Conservation (phyloP, 23 tunicate genomes). For the Corella eumyota region DNA sequence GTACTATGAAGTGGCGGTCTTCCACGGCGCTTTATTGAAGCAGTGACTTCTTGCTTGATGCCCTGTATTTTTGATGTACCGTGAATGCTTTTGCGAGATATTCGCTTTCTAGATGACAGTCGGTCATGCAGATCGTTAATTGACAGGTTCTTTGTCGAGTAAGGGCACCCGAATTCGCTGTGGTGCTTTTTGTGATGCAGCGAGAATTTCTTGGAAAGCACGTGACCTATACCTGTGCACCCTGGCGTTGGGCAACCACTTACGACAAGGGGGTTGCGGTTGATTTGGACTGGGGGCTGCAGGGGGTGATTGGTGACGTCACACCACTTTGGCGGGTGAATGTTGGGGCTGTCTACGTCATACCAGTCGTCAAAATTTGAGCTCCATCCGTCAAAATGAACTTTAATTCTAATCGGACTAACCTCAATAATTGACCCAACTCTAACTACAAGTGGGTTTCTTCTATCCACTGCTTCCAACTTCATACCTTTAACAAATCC, state of each 20-base stretch:
- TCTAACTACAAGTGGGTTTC: constrained; percentile 51
- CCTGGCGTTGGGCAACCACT: constrained; percentile 54
- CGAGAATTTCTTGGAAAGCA: constrained; percentile 16
- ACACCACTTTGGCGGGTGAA: constrained; percentile 67
- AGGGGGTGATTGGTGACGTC: constrained; percentile 33
- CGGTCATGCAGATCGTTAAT: constrained; percentile 10
- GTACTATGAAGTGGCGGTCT: background rate
- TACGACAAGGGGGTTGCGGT: background rate
- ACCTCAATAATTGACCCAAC: constrained; percentile 49
- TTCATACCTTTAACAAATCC: constrained; percentile 28
- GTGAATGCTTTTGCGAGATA: background rate
- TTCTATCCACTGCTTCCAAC: constrained; percentile 65
- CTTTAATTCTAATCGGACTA: constrained; percentile 22
- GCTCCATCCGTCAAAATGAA: constrained; percentile 80
- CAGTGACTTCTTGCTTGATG: background rate
- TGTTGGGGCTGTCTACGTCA: constrained; percentile 52
- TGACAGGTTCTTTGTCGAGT: constrained; percentile 46
- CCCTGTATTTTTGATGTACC: background rate
- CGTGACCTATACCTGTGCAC: constrained; percentile 64
- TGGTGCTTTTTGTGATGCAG: constrained; percentile 41
- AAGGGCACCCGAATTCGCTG: constrained; percentile 78
- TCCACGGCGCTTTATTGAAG: background rate
- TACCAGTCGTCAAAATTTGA: constrained; percentile 46
- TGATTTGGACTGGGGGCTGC: constrained; percentile 28
- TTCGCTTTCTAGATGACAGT: background rate